Conservation (phyloP, 2,113 vertebrate genomes). For the Corythaixoides concolor region DNA sequence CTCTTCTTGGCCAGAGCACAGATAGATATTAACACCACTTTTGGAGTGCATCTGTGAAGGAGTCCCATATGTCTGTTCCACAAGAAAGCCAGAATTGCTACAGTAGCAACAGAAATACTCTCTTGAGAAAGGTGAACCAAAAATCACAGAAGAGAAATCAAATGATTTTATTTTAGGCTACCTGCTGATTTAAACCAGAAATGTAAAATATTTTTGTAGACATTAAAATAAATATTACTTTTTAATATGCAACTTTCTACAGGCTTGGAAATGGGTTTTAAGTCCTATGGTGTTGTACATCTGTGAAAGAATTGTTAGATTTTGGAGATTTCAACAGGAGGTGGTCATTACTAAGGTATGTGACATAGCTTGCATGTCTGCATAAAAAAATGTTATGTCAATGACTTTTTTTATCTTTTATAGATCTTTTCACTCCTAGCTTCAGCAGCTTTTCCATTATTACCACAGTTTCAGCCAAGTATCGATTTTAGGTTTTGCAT, state of each 20-base stretch:
- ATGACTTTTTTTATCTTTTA: conserved; percentile 48
- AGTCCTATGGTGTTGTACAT: conserved; percentile 73
- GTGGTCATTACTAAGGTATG: conserved; percentile 81
- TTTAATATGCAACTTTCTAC: conserved; percentile 21
- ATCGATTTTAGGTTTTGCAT: background rate
- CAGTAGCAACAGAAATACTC: conserved; percentile 13
- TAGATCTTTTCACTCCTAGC: conserved; percentile 39
- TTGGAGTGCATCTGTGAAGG: background rate
- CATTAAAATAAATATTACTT: background rate
- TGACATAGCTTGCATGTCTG: background rate
- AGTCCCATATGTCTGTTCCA: conserved; percentile 14
- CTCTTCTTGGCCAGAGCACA: conserved; percentile 15
- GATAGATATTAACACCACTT: background rate
- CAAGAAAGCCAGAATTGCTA: background rate
- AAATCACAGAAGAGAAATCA: conserved; percentile 20
- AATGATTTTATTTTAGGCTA: background rate
- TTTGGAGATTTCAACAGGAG: conserved; percentile 76
- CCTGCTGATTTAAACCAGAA: conserved; percentile 7
- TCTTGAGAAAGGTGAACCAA: background rate
- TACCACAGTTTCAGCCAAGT: background rate
- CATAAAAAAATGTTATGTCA: conserved; percentile 13
- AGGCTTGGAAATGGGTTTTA: conserved; percentile 83
- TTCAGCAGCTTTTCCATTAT: conserved; percentile 49
- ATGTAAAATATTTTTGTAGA: background rate
- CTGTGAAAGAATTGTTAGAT: conserved; percentile 76